Base-by-base conservation (phyloP, 2,797 vertebrate genomes). In the Platalea minor region DNA sequence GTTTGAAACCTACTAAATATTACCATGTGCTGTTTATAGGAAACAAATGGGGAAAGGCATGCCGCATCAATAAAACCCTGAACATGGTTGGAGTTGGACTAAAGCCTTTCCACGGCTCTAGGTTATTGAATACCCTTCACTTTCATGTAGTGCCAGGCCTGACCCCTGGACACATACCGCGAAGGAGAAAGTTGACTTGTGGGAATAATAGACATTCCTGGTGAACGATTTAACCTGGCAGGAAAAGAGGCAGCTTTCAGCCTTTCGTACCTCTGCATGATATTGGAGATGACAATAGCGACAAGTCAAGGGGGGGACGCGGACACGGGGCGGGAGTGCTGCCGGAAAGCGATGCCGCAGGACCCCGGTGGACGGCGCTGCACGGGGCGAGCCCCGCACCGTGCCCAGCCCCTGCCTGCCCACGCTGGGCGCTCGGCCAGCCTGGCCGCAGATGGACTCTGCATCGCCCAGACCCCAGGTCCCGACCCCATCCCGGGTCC, bases 1-100 rank as follows among this genome's bases (percentile, higher is more conserved):
- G 98, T 97, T 97, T 97, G 96, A 97, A 98, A 98, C 96, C 98
- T 97, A 95, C 97, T 99, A 99, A 99, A 98, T 96, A 97, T 97
- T 99, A 98, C 99, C 99, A 99, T 98, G 99, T 99, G 99, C 98
- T 97, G 97, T 98, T 99, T 98, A 99, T 99, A 97, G 98, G 98
- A 99, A 99, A 98, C 99, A 99, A 99, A 98, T 98, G 98, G 98
- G 88, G 97, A 98, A 98, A 96, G 97, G 98, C 98, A 99, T 96
- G 97, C 98, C 96, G 98, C 98, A 98, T 98, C 98, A 86, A 83
- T 89, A 96, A 88, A 97, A 79, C 46, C 89, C 93, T 31, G 69
- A 67, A 56, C 70, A 78, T 39, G 95, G 98, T 95, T 97, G 95
- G 96, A 90, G 96, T 97, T 98, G 98, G 98, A 97, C 97, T 88